Percentiles rank a stretch among this genome's conserved stretches.
These are phyloP conservation scores for Oxyscelio sp. DNA, from an alignment of 2,888 invertebrate genomes.

Conservation along the genomic window DNA sequence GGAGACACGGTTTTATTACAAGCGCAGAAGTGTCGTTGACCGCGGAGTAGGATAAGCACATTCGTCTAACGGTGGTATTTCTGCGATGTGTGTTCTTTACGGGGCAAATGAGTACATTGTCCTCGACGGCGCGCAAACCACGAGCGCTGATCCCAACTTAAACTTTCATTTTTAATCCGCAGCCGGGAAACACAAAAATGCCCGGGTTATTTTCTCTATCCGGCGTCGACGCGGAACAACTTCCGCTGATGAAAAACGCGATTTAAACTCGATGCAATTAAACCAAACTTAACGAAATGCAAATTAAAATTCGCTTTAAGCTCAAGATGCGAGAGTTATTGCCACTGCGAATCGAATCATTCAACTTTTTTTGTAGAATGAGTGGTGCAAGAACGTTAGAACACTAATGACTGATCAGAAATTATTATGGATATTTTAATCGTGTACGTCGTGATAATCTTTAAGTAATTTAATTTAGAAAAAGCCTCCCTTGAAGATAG, in stretches of 20 bases:
- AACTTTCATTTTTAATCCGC: conserved; percentile 66
- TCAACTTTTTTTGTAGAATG: no score
- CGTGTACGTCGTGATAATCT: no score
- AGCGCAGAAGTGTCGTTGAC: conserved; percentile 68
- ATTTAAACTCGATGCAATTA: conserved; percentile 41
- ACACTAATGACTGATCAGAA: no score
- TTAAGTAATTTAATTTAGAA: no score
- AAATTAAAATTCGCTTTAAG: conserved; percentile 4
- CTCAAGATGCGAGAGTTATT: background rate
- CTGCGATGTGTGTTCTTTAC: conserved; percentile 61
- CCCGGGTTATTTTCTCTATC: conserved; percentile 38
- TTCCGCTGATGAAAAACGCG: conserved; percentile 40
- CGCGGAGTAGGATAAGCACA: conserved; percentile 70
- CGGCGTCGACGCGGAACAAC: conserved; percentile 23
- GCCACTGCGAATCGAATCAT: background rate
- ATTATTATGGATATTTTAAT: no score
- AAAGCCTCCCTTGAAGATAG: no score
- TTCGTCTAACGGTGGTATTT: conserved; percentile 70
- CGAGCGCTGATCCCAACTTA: conserved; percentile 48
- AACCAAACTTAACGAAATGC: conserved; percentile 28
- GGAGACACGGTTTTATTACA: conserved; percentile 58
- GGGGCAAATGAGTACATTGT: conserved; percentile 73
- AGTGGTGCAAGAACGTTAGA: no score
- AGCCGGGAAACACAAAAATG: conserved; percentile 46
- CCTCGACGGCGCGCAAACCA: conserved; percentile 47